A percentile compares a stretch with the other conserved stretches of the same genome.
phyloP scores from a whole-genome alignment of 2,888 invertebrate genomes.

The Cecidostiba fungosa region DNA sequence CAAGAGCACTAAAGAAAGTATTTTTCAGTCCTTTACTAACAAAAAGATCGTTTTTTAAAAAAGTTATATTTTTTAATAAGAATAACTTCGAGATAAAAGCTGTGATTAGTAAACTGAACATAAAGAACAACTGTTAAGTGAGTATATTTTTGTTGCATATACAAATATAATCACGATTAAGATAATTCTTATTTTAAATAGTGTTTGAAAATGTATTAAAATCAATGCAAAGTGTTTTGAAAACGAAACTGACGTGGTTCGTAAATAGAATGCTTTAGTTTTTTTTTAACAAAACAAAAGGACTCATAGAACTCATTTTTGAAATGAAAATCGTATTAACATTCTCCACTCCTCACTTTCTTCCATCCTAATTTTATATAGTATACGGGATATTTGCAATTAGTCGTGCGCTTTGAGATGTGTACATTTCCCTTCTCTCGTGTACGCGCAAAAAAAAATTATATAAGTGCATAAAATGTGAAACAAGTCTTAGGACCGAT shows the following conservation, averaged over 20 bases:
- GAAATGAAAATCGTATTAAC: slow-evolving; percentile 38
- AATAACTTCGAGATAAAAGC: slow-evolving; percentile 12
- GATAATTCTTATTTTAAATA: slow-evolving; percentile 20
- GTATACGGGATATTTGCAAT: slow-evolving; percentile 59
- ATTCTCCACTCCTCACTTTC: slow-evolving; percentile 51
- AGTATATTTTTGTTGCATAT: slow-evolving; percentile 13
- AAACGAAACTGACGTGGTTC: slow-evolving; percentile 60
- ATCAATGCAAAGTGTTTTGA: slow-evolving; percentile 39
- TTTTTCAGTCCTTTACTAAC: slow-evolving; percentile 25
- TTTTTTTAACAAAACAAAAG: slow-evolving; percentile 32
- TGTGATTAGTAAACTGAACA: slow-evolving; percentile 38
- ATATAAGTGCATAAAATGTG: slow-evolving; percentile 11
- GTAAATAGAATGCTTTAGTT: slow-evolving; percentile 48
- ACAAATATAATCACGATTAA: slow-evolving; percentile 14
- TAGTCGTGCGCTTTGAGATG: slow-evolving; percentile 45
- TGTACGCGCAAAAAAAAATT: slow-evolving; percentile 23
- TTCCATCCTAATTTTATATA: slow-evolving; percentile 55
- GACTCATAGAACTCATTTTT: slow-evolving; percentile 38
- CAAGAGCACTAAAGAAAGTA: slow-evolving; percentile 47
- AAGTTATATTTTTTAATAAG: slow-evolving; percentile 39
- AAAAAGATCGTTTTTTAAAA: slow-evolving; percentile 20
- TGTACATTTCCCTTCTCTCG: slow-evolving; percentile 23
- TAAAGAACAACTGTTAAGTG: slow-evolving; percentile 13
- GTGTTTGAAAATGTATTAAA: slow-evolving; percentile 10
- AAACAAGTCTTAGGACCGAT: slow-evolving; percentile 43